Evolutionary conservation across 2,113 vertebrate genomes (phyloP).

Genomic region (Dipodomys stephensi): DNA sequence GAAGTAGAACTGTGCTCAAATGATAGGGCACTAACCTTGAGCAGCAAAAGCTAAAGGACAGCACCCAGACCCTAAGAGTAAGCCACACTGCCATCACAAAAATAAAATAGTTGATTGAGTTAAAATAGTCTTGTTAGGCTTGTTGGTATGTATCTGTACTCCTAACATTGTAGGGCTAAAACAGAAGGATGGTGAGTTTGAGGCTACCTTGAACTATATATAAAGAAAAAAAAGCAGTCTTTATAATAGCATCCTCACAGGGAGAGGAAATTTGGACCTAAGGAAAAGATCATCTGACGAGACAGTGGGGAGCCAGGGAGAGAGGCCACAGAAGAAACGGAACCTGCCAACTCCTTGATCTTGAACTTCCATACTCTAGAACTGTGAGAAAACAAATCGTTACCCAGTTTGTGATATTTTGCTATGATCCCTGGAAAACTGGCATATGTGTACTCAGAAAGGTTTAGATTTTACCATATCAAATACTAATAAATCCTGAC

Average conservation of each 20-base stretch:
- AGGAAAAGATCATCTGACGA: too few relatives aligned
- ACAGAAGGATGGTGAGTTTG: not conserved
- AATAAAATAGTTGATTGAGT: not conserved
- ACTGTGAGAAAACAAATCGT: not conserved
- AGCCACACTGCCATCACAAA: too few relatives aligned
- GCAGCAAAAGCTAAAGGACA: too few relatives aligned
- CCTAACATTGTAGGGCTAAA: not conserved
- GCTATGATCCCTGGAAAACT: not conserved
- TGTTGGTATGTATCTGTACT: not conserved
- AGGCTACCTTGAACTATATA: not conserved
- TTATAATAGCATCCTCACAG: not conserved
- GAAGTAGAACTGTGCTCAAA: too few relatives aligned
- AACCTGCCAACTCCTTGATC: not conserved
- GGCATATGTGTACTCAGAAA: not conserved
- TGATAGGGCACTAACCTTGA: too few relatives aligned
- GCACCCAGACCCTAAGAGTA: too few relatives aligned
- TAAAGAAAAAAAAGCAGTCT: too few relatives aligned
- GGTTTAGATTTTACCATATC: not conserved
- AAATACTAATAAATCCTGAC: not conserved
- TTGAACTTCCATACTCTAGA: not conserved
- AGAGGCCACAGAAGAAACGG: not conserved
- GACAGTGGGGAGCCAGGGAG: not conserved
- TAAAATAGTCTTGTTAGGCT: not conserved
- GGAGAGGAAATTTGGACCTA: not conserved
- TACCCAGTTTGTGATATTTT: not conserved